phyloP scores from a whole-genome alignment of 2,888 invertebrate species.

The Psococerastis gibbosa region DNA sequence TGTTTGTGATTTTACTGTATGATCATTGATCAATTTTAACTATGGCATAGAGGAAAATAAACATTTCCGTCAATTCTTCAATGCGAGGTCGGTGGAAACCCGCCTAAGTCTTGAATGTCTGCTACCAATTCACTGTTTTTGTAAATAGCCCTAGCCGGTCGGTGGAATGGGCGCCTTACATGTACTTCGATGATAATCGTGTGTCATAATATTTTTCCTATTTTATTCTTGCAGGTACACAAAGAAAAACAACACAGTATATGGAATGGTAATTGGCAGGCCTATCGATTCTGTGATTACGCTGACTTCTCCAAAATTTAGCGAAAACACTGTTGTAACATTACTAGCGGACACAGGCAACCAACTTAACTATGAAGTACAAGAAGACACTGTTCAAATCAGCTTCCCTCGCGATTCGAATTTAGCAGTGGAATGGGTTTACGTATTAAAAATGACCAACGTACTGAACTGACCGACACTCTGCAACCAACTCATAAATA shows the following conservation, averaged over 20 bases:
- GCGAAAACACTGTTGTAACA: background rate
- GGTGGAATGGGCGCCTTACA: too few relatives aligned
- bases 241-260: conserved; percentile 29
- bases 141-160: too few relatives aligned
- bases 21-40: too few relatives aligned
- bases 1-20: too few relatives aligned
- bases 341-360: background rate
- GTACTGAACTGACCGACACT: conserved; percentile 1
- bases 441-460: conserved; percentile 25
- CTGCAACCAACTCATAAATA: too few relatives aligned
- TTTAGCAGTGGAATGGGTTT: conserved; percentile 28
- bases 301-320: conserved; percentile 27
- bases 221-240: conserved; percentile 18
- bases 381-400: conserved; percentile 23
- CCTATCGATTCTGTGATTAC: conserved; percentile 35
- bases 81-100: too few relatives aligned
- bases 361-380: conserved; percentile 22
- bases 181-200: too few relatives aligned
- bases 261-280: conserved; percentile 51
- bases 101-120: too few relatives aligned
- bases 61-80: too few relatives aligned
- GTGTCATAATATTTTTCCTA: too few relatives aligned
- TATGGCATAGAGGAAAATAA: too few relatives aligned
- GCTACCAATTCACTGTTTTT: too few relatives aligned
- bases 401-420: conserved; percentile 27